Percentiles rank a stretch among this genome's conserved stretches.
phyloP scores from a whole-genome alignment of 2,113 vertebrate genomes.

The Micromys minutus region DNA sequence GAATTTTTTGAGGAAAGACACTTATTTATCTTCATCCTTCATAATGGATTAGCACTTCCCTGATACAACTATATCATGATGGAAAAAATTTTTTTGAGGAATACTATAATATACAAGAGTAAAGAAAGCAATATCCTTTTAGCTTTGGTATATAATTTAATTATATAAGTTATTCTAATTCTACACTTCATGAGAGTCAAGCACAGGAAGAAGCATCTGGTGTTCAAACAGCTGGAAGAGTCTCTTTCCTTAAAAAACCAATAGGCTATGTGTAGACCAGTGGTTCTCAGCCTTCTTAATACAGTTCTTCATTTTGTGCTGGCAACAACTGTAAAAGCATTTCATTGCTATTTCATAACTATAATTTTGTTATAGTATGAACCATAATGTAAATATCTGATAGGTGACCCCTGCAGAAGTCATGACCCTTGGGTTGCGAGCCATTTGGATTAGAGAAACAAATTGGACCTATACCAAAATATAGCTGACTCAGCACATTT shows the following conservation, averaged over 20 bases:
- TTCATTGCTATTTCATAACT: neutral
- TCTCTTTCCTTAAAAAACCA: conserved; percentile 13
- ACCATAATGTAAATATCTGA: neutral
- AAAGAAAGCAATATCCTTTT: neutral
- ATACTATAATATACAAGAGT: neutral
- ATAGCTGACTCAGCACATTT: neutral
- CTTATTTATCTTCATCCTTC: neutral
- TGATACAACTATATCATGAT: neutral
- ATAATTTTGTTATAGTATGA: neutral
- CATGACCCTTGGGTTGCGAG: neutral
- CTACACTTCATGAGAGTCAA: neutral
- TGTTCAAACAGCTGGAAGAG: neutral
- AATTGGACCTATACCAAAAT: neutral
- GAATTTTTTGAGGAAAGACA: conserved; percentile 6
- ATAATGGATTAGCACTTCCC: neutral
- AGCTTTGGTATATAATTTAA: neutral
- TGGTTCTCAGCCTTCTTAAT: neutral
- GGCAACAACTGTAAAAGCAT: neutral
- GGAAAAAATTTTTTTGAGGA: neutral
- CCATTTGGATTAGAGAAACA: conserved; percentile 24
- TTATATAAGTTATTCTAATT: conserved; percentile 2
- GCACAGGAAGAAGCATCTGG: neutral
- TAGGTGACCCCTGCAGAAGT: neutral
- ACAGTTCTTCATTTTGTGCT: neutral
- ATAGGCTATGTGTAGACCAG: neutral